Conservation (phyloP, 2,113 vertebrate species). For the Fulmarus glacialis region DNA sequence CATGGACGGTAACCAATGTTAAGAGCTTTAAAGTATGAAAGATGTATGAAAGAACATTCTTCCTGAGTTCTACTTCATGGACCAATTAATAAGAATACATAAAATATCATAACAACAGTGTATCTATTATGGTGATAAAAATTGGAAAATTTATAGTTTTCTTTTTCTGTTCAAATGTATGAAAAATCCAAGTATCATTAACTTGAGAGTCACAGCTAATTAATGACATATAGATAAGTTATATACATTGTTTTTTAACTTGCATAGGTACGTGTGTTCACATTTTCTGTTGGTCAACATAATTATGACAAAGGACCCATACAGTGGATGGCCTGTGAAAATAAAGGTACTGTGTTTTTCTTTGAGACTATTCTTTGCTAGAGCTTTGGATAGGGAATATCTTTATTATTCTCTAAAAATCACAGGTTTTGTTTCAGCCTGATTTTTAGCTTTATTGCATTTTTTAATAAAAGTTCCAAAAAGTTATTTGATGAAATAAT, state of each 20-base stretch:
- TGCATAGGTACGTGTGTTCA: conserved; percentile 92
- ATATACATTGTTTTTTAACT: not conserved
- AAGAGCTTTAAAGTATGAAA: not conserved
- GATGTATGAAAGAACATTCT: not conserved
- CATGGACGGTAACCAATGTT: fast-evolving
- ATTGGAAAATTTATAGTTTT: not conserved
- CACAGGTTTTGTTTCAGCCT: not conserved
- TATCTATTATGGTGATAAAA: not conserved
- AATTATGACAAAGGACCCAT: conserved; percentile 98
- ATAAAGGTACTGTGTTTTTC: conserved; percentile 86
- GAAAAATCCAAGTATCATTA: not conserved
- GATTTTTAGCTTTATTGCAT: not conserved
- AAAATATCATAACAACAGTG: not conserved
- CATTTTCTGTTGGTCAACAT: conserved; percentile 98
- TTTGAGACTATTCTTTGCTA: not conserved
- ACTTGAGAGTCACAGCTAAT: not conserved
- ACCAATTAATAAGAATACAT: not conserved
- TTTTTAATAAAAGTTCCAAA: not conserved
- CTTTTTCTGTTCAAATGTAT: not conserved
- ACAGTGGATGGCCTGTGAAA: conserved; percentile 98
- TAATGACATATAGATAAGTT: not conserved
- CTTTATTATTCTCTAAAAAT: not conserved
- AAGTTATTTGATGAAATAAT: not conserved
- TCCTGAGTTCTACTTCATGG: not conserved
- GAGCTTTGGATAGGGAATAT: not conserved